These are phyloP conservation scores for Microtus richardsoni DNA, from an alignment of 2,113 vertebrate species.

Conservation along the genomic window DNA sequence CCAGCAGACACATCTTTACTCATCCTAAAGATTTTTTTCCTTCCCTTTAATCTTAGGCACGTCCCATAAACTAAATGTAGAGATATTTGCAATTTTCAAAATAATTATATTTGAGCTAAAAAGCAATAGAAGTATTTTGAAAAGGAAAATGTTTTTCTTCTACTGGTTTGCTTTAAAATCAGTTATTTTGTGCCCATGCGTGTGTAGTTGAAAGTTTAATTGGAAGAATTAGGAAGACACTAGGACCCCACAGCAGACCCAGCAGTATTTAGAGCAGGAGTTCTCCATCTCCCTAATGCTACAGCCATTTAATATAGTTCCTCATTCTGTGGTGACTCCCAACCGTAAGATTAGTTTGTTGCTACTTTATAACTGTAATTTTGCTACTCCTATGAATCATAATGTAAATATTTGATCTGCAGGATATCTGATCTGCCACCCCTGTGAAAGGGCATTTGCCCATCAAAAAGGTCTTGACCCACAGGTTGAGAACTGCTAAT, in stretches of 20 bases:
- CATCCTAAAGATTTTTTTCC: background rate
- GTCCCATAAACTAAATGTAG: slow-evolving; percentile 21
- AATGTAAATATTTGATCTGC: background rate
- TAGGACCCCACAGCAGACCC: background rate
- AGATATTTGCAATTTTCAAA: slow-evolving; percentile 22
- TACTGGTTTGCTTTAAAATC: background rate
- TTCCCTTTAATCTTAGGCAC: background rate
- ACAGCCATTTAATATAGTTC: background rate
- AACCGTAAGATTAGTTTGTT: background rate
- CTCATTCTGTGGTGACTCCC: background rate
- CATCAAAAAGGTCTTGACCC: background rate
- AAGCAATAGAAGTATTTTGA: background rate
- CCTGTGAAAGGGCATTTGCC: background rate
- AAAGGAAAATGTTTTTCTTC: background rate
- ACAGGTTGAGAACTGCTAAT: background rate
- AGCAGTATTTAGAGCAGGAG: background rate
- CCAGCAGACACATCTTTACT: background rate
- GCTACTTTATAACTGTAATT: background rate
- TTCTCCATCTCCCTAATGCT: background rate
- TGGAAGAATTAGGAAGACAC: background rate
- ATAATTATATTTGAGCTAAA: background rate
- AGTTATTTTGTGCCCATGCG: background rate
- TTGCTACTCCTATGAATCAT: background rate
- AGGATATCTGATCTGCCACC: background rate
- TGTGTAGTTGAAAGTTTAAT: background rate